Conservation (phyloP, 2,113 vertebrate genomes). For the Podiceps cristatus region DNA sequence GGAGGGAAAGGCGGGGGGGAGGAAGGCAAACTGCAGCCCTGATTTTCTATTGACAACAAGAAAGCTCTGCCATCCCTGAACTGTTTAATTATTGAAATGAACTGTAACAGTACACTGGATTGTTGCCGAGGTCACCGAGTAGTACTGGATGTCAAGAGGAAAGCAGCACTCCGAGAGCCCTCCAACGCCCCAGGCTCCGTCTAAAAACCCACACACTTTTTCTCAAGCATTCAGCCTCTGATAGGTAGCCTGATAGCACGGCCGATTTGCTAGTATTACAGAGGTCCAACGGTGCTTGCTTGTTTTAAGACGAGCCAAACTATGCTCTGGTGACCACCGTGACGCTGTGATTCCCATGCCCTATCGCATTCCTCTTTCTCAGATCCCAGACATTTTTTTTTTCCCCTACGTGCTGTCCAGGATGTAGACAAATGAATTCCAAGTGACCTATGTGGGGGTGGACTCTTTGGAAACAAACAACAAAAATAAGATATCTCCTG, state of each 20-base stretch:
- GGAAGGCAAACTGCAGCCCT: slow-evolving; percentile 49
- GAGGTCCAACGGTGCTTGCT: slow-evolving; percentile 80
- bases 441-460: slow-evolving; percentile 91
- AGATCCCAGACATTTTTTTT: slow-evolving; percentile 87
- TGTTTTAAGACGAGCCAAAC: slow-evolving; percentile 89
- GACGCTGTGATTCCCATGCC: slow-evolving; percentile 95
- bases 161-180: slow-evolving; percentile 72
- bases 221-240: slow-evolving; percentile 78
- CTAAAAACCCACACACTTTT: slow-evolving; percentile 81
- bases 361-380: slow-evolving; percentile 88
- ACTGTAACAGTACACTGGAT: slow-evolving; percentile 81
- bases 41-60: slow-evolving; percentile 78
- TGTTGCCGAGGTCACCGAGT: slow-evolving; percentile 82
- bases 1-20: neutral
- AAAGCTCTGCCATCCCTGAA: slow-evolving; percentile 82
- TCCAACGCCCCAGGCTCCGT: slow-evolving; percentile 84
- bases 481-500: slow-evolving; percentile 82
- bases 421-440: slow-evolving; percentile 94
- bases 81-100: slow-evolving; percentile 91
- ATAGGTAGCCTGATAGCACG: slow-evolving; percentile 82
- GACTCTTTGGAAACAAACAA: slow-evolving; percentile 83
- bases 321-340: slow-evolving; percentile 88
- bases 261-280: slow-evolving; percentile 71
- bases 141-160: slow-evolving; percentile 79
- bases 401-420: slow-evolving; percentile 84